Evolutionary conservation across 2,113 vertebrate genomes (phyloP), one percentile per base, ranked within the genome.

Genomic region (Leptobrachium leishanense): DNA sequence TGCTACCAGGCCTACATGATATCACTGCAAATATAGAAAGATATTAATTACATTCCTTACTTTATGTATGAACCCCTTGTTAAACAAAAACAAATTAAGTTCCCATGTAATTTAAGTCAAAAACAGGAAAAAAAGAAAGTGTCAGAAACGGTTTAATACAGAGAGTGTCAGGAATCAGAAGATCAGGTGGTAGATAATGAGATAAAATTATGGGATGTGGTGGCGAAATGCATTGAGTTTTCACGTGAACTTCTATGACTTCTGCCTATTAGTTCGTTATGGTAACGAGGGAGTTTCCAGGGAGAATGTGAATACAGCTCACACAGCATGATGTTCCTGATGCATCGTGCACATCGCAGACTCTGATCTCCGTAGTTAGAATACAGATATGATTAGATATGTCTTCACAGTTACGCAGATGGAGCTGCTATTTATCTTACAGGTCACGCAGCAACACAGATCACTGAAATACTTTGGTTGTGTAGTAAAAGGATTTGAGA

Each of bases 211-310:
- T 6, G 39, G 10, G 31, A 10, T 3, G 15, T 6, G 62, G 39
- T 12, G 55, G 10, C 13, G 55, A 57, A 7, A 64, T 9, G 31
- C 62, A 64, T 11, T 20, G 62, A 31, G 31, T 64, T 2, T 3
- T 20, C n/a, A 64, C 5, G 7, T 64, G 62, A 39, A 64, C 62
- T 13, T 20, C 5, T 6, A 2, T 64, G 62, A 64, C 62, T 2
- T 64, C 20, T 64, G n/a, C 6, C 39, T 64, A 64, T 31, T 64
- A 20, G 9, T 64, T 64, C 62, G 13, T 39, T 64, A 64, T 64
- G 62, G 20, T 64, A 64, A 64, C 62, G 20, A 31, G 62, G 62
- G 62, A 64, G 62, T 64, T 64, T 64, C 62, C 62, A 64, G 20
- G 62, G 62, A 64, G n/a, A 64, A 64, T 31, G 62, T 64, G 62